These are phyloP conservation scores for Dasyprocta punctata DNA, from an alignment of 2,113 vertebrate species.

Conservation along the genomic window DNA sequence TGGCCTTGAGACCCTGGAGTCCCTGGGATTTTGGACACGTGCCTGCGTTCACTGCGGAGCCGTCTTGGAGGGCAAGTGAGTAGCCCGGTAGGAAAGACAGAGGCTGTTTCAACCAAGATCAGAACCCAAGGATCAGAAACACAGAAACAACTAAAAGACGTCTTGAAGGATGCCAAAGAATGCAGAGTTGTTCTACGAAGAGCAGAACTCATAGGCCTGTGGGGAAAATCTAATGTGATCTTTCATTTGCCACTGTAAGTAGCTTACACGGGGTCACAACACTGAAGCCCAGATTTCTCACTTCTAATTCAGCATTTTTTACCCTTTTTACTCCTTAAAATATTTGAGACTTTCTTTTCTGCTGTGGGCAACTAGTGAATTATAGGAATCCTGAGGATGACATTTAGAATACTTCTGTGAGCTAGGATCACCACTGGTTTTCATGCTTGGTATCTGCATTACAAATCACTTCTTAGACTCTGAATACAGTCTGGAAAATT, in stretches of 20 bases:
- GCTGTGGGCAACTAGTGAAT: not conserved
- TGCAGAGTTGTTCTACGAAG: not conserved
- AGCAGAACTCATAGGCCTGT: fast-evolving
- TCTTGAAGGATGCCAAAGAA: fast-evolving
- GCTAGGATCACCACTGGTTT: too few species aligned
- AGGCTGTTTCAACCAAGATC: not conserved
- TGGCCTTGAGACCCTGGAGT: fast-evolving
- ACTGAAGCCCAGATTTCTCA: not conserved
- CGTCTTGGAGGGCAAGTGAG: not conserved
- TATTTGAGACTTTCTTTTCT: not conserved
- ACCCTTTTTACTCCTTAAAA: not conserved
- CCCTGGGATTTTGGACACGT: fast-evolving
- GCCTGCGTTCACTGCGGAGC: fast-evolving
- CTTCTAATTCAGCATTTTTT: not conserved
- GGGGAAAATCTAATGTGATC: fast-evolving
- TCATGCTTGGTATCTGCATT: not conserved
- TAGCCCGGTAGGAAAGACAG: not conserved
- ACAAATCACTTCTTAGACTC: not conserved
- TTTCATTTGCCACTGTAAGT: not conserved
- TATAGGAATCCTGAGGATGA: not conserved
- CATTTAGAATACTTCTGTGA: not conserved
- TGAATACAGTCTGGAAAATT: not conserved
- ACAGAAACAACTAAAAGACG: fast-evolving
- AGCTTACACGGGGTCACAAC: not conserved
- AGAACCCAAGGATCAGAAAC: not conserved